Percentiles rank a stretch among this genome's conserved stretches.
These are phyloP conservation scores for Cochlearius cochlearius DNA, from an alignment of 2,113 vertebrate genomes.

Conservation along the genomic window DNA sequence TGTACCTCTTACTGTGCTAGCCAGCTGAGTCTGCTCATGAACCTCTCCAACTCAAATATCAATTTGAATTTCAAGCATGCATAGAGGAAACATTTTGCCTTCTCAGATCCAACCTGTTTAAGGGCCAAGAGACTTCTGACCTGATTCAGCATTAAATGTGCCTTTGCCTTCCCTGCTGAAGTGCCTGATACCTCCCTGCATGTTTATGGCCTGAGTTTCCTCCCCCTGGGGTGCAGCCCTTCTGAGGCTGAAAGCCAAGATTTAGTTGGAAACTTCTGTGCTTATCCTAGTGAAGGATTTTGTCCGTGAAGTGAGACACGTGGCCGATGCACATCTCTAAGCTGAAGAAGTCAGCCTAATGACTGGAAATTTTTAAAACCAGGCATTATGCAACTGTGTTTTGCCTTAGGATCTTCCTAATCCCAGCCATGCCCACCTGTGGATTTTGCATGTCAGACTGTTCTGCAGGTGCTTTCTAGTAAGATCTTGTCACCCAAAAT, in stretches of 20 bases:
- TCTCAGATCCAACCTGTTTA: not conserved
- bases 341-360: not conserved
- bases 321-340: not conserved
- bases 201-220: not conserved
- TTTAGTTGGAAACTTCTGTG: not conserved
- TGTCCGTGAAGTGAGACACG: accelerated
- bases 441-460: not conserved
- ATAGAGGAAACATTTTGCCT: not conserved
- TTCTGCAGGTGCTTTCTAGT: not conserved
- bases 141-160: not conserved
- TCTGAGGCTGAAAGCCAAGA: not conserved
- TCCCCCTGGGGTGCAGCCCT: not conserved
- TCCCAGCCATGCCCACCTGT: not conserved
- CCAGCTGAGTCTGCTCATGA: not conserved
- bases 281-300: not conserved
- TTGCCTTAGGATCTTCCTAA: not conserved
- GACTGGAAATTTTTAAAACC: not conserved
- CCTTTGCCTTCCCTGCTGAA: not conserved
- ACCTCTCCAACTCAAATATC: constrained; percentile 20
- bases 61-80: constrained; percentile 6
- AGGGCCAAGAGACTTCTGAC: not conserved
- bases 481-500: not conserved
- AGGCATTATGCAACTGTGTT: not conserved
- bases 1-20: not conserved
- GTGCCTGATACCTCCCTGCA: not conserved